A percentile compares a stretch with the other conserved stretches of the same genome.
phyloP scores from a whole-genome alignment of 2,797 vertebrate species.

The Danio kyathit region DNA sequence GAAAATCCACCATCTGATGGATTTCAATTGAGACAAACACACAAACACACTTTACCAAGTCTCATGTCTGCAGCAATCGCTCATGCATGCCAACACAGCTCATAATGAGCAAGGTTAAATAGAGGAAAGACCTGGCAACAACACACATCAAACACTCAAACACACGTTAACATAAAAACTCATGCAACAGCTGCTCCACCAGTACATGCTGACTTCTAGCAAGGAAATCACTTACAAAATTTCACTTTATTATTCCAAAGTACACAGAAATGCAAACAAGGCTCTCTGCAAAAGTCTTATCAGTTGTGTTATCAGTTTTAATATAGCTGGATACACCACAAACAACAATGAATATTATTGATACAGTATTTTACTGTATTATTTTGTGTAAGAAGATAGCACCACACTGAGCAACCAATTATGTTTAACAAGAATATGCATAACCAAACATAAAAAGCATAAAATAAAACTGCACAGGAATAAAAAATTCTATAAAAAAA shows the following conservation, averaged over 20 bases:
- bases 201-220: conserved; percentile 64
- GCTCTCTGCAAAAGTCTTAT: conserved; percentile 14
- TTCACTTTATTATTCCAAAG: conserved; percentile 11
- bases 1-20: background rate
- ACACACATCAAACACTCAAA: conserved; percentile 26
- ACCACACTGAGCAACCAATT: background rate
- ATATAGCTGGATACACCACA: background rate
- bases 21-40: conserved; percentile 10
- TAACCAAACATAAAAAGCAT: background rate
- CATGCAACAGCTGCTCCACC: conserved; percentile 65
- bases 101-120: conserved; percentile 56
- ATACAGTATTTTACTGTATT: conserved; percentile 12
- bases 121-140: conserved; percentile 38
- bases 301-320: background rate
- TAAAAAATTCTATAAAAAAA: too few species aligned
- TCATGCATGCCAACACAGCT: conserved; percentile 65
- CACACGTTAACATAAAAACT: conserved; percentile 54
- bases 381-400: background rate
- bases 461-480: too few species aligned
- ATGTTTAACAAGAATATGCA: background rate
- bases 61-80: conserved; percentile 18
- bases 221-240: conserved; percentile 42
- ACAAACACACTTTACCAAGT: conserved; percentile 3
- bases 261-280: conserved; percentile 6
- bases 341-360: background rate